Percentiles rank a stretch among this genome's conserved stretches.
These are phyloP conservation scores for Anomalospiza imberbis DNA, from an alignment of 2,797 vertebrate genomes.

Conservation along the genomic window DNA sequence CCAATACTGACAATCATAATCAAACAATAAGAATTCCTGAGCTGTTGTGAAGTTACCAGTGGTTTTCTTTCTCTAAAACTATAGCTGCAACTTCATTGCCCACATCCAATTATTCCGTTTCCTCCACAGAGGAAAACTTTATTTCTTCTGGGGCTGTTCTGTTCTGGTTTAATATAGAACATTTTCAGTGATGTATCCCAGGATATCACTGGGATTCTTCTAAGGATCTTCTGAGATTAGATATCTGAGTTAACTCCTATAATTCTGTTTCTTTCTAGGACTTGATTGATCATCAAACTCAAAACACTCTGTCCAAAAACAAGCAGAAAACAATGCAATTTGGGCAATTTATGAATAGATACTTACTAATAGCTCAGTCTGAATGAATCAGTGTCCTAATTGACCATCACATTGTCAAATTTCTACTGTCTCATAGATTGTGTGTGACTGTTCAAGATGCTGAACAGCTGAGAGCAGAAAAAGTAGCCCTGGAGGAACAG, in stretches of 20 bases:
- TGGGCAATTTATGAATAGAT: neutral
- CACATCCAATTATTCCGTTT: neutral
- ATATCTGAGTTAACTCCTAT: conserved; percentile 1
- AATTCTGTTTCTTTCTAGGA: neutral
- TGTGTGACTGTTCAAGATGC: conserved; percentile 78
- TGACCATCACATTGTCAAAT: neutral
- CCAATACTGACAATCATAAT: neutral
- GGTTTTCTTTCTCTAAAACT: neutral
- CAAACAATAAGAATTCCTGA: neutral
- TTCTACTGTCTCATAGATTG: conserved; percentile 72
- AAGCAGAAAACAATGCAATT: neutral
- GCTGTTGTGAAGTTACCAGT: neutral
- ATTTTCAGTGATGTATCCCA: neutral
- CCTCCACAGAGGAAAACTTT: neutral
- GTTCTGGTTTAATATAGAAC: conserved; percentile 12
- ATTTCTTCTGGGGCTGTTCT: conserved; percentile 29
- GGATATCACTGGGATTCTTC: neutral
- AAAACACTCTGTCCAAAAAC: neutral
- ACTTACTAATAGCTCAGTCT: neutral
- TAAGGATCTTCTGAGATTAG: neutral
- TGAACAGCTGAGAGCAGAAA: conserved; percentile 79
- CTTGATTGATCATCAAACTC: neutral
- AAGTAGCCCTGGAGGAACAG: conserved; percentile 81
- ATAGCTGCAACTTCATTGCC: neutral
- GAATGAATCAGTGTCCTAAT: neutral